phyloP scores from a whole-genome alignment of 1,140 invertebrate genomes.

The Drosophila ambigua region DNA sequence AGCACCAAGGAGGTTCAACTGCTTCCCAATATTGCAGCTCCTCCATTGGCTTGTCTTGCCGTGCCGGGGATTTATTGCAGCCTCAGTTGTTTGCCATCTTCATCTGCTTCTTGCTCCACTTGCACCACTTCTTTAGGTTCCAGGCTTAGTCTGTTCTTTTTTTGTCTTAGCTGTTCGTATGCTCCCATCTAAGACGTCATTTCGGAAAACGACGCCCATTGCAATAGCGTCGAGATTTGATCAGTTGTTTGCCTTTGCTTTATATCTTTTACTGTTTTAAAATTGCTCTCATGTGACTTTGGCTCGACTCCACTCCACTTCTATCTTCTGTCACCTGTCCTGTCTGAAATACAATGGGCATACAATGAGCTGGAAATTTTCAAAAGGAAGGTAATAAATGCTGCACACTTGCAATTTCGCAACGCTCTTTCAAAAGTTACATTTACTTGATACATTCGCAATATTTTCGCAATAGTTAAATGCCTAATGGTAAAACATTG shows the following conservation, averaged over 20 bases:
- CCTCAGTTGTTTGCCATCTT: conserved; percentile 56
- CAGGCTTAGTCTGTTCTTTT: conserved; percentile 29
- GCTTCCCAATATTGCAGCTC: conserved; percentile 40
- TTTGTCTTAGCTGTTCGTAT: conserved; percentile 27
- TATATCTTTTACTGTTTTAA: conserved; percentile 62
- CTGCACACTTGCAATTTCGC: no score
- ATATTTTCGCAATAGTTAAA: neutral
- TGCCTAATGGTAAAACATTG: no score
- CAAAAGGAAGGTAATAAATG: conserved; percentile 20
- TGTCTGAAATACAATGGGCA: conserved; percentile 39
- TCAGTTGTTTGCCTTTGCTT: conserved; percentile 60
- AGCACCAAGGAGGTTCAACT: conserved; percentile 37
- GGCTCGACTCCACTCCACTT: conserved; percentile 14
- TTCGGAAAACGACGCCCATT: conserved; percentile 51
- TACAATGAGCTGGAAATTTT: conserved; percentile 35
- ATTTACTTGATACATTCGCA: no score
- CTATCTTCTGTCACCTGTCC: neutral
- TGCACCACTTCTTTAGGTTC: conserved; percentile 3
- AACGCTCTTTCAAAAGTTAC: no score
- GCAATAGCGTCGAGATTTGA: conserved; percentile 58
- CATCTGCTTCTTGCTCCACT: conserved; percentile 24
- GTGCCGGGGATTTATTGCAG: conserved; percentile 57
- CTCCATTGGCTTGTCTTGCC: conserved; percentile 30
- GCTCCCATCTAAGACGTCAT: conserved; percentile 46
- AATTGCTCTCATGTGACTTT: conserved; percentile 60